phyloP scores from a whole-genome alignment of 2,113 vertebrate genomes.

The Ophthalmotilapia sp. region DNA sequence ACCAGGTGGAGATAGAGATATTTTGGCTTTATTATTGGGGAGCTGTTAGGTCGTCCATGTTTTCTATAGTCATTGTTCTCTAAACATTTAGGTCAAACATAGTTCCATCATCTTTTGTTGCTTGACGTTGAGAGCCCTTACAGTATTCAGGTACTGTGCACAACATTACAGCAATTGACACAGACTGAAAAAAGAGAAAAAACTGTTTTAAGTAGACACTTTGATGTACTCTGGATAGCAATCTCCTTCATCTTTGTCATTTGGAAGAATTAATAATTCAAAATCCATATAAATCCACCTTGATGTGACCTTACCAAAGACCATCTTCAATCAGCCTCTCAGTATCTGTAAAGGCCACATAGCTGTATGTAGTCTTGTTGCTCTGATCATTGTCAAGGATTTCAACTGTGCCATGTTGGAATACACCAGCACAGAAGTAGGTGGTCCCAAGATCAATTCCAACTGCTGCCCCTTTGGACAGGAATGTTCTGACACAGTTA shows the following conservation, averaged over 20 bases:
- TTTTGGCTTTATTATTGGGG: neutral
- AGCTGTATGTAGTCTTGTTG: slow-evolving; percentile 76
- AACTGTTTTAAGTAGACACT: neutral
- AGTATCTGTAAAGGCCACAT: slow-evolving; percentile 72
- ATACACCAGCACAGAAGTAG: slow-evolving; percentile 94
- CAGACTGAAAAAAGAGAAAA: neutral
- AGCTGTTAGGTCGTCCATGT: neutral
- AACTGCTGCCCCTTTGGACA: slow-evolving; percentile 90
- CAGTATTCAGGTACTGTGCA: slow-evolving; percentile 73
- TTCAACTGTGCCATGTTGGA: slow-evolving; percentile 98
- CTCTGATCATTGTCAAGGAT: slow-evolving; percentile 93
- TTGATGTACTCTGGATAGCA: neutral
- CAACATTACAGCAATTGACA: slow-evolving; percentile 62
- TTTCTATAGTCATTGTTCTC: neutral
- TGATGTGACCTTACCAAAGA: slow-evolving; percentile 67
- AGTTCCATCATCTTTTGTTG: slow-evolving; percentile 73
- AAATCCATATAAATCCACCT: neutral
- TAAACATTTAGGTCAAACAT: slow-evolving; percentile 72
- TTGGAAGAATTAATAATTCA: neutral
- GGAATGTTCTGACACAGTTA: slow-evolving; percentile 33
- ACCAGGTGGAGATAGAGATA: neutral
- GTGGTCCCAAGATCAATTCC: slow-evolving; percentile 91
- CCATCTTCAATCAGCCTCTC: slow-evolving; percentile 74
- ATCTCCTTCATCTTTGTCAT: slow-evolving; percentile 74
- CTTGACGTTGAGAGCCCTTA: slow-evolving; percentile 76